phyloP scores from a whole-genome alignment of 2,888 invertebrate genomes.

The Ctenicera cuprea region DNA sequence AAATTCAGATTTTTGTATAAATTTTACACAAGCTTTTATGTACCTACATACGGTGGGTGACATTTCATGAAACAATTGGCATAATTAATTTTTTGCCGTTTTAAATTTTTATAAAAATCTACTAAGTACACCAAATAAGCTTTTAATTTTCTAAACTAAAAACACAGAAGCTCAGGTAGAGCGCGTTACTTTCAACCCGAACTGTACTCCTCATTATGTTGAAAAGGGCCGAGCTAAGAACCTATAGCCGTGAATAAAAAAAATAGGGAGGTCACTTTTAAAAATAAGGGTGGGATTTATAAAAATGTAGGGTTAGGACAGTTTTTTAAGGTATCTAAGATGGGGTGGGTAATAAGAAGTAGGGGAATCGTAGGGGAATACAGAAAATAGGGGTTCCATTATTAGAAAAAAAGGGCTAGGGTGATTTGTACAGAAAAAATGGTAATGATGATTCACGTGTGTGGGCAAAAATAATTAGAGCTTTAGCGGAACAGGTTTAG shows the following conservation, averaged over 20 bases:
- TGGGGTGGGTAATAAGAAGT: conserved; percentile 54
- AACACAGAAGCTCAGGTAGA: no score
- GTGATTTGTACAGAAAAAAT: conserved; percentile 38
- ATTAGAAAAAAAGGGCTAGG: conserved; percentile 47
- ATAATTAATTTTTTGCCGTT: conserved; percentile 14
- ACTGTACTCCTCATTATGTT: conserved; percentile 31
- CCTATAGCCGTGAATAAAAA: conserved; percentile 39
- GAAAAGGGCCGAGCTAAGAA: conserved; percentile 43
- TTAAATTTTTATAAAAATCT: not conserved
- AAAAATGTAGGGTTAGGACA: conserved; percentile 61
- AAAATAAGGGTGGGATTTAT: conserved; percentile 65
- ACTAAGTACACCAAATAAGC: no score
- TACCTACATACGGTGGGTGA: conserved; percentile 21
- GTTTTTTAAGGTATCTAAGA: conserved; percentile 61
- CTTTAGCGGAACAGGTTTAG: not conserved
- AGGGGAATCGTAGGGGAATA: conserved; percentile 56
- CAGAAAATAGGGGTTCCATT: conserved; percentile 39
- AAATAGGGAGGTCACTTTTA: conserved; percentile 64
- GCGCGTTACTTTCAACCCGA: conserved; percentile 2
- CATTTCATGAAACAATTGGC: conserved; percentile 10
- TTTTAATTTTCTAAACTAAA: not conserved
- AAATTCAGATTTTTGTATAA: conserved; percentile 44
- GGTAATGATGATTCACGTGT: conserved; percentile 28
- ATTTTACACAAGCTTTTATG: conserved; percentile 38
- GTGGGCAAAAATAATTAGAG: not conserved